A percentile compares a stretch with the other conserved stretches of the same genome.
phyloP scores from a whole-genome alignment of 2,113 vertebrate genomes.

The Gasterosteus nipponicus region DNA sequence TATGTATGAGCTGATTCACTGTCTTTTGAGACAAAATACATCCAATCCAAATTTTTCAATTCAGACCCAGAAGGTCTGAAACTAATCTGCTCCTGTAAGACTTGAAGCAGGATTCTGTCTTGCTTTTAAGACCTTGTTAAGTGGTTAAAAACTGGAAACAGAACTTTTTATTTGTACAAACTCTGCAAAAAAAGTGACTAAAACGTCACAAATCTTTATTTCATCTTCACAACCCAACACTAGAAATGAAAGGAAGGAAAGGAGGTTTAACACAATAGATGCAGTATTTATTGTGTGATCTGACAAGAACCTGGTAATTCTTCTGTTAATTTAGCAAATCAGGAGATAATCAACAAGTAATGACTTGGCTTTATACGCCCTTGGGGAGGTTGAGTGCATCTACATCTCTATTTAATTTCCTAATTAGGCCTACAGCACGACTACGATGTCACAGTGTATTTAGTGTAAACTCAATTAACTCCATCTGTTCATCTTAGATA shows the following conservation, averaged over 20 bases:
- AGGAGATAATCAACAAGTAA: slow-evolving; percentile 76
- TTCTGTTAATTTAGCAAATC: slow-evolving; percentile 75
- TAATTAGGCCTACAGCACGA: neutral
- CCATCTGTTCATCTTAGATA: slow-evolving; percentile 21
- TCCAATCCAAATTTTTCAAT: slow-evolving; percentile 23
- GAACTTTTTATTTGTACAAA: neutral
- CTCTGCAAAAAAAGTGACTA: neutral
- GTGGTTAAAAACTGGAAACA: slow-evolving; percentile 13
- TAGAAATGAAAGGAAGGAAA: neutral
- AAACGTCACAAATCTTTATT: neutral
- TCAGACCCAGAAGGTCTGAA: slow-evolving; percentile 16
- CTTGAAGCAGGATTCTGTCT: slow-evolving; percentile 1
- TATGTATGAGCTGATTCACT: slow-evolving; percentile 35
- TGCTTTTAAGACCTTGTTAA: slow-evolving; percentile 10
- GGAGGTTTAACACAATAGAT: neutral
- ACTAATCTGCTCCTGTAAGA: slow-evolving; percentile 6
- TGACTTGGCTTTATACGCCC: slow-evolving; percentile 66
- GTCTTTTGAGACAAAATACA: slow-evolving; percentile 38
- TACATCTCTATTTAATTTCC: slow-evolving; percentile 40
- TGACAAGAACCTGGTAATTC: slow-evolving; percentile 12
- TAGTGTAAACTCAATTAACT: slow-evolving; percentile 3
- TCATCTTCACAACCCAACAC: slow-evolving; percentile 3
- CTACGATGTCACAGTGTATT: neutral
- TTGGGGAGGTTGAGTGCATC: slow-evolving; percentile 14
- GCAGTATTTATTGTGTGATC: slow-evolving; percentile 18